Percentiles rank a stretch among this genome's conserved stretches.
Evolutionary conservation across 2,113 vertebrate genomes (phyloP).

Genomic region (Semnopithecus entellus): DNA sequence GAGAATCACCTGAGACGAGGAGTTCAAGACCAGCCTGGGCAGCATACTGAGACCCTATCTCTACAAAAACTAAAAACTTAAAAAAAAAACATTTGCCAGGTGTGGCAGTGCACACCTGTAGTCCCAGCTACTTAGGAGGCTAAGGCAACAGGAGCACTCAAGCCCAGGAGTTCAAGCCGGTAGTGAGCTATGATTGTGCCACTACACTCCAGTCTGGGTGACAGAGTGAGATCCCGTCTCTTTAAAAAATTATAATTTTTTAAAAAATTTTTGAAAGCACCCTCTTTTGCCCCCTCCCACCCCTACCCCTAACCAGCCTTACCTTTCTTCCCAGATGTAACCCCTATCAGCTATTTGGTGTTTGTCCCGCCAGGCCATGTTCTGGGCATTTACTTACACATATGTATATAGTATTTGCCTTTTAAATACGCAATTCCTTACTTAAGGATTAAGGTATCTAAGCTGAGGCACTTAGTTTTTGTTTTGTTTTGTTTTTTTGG

Average conservation of each 20-base stretch:
- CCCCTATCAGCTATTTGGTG: not conserved
- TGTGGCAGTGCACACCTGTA: no score
- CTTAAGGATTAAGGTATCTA: conserved; percentile 19
- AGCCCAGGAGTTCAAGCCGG: no score
- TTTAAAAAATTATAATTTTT: no score
- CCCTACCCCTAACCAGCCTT: no score
- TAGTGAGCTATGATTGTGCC: no score
- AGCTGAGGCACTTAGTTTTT: not conserved
- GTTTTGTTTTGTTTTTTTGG: no score
- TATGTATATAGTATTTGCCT: not conserved
- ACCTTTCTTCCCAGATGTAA: not conserved
- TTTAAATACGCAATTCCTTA: conserved; percentile 33
- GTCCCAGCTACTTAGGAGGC: no score
- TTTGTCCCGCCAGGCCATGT: not conserved
- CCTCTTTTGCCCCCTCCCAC: rapidly evolving
- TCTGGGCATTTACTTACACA: not conserved
- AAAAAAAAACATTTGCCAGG: not conserved
- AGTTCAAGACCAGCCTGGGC: not conserved
- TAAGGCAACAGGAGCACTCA: no score
- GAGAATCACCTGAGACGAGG: not conserved
- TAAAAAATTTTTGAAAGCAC: not conserved
- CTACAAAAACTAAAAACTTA: not conserved
- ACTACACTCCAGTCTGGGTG: no score
- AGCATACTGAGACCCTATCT: not conserved
- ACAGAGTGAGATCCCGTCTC: no score